phyloP scores from a whole-genome alignment of 2,113 vertebrate species.

The Nothobranchius kuhntae region DNA sequence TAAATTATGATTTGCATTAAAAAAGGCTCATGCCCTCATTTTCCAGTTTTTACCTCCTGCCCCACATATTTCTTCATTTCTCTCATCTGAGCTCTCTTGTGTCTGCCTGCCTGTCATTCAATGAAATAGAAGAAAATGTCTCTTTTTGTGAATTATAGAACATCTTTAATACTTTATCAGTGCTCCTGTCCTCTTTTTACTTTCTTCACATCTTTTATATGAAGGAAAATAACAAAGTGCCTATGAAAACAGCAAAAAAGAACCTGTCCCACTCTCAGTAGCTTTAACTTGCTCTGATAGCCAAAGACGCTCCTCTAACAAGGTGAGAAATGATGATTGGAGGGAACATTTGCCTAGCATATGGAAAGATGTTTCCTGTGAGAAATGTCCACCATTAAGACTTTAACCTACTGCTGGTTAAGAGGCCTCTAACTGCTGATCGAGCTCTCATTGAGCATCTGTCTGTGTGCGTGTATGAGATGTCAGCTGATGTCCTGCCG shows the following conservation, averaged over 20 bases:
- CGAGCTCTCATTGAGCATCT: conserved; percentile 39
- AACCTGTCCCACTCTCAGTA: neutral
- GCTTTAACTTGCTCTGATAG: neutral
- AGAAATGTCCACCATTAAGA: conserved; percentile 69
- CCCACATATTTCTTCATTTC: conserved; percentile 9
- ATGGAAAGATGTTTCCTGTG: conserved; percentile 56
- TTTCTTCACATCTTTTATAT: neutral
- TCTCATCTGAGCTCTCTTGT: neutral
- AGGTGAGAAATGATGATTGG: conserved; percentile 53
- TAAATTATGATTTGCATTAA: conserved; percentile 44
- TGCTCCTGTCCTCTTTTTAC: neutral
- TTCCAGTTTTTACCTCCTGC: neutral
- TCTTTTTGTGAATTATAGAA: conserved; percentile 36
- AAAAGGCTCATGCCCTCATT: conserved; percentile 18
- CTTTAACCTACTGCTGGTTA: conserved; percentile 70
- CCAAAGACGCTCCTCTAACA: conserved; percentile 36
- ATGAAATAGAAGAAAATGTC: conserved; percentile 16
- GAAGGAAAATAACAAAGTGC: conserved; percentile 5
- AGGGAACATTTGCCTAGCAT: conserved; percentile 46
- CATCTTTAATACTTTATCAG: conserved; percentile 29
- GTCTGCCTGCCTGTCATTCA: neutral
- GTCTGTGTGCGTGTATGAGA: conserved; percentile 23
- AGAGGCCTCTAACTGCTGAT: conserved; percentile 61
- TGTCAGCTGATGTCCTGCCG: conserved; percentile 51
- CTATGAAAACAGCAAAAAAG: neutral